Percentiles rank a stretch among this genome's conserved stretches.
phyloP scores from a whole-genome alignment of 1,140 invertebrate species.

The Leptopilina clavipes region DNA sequence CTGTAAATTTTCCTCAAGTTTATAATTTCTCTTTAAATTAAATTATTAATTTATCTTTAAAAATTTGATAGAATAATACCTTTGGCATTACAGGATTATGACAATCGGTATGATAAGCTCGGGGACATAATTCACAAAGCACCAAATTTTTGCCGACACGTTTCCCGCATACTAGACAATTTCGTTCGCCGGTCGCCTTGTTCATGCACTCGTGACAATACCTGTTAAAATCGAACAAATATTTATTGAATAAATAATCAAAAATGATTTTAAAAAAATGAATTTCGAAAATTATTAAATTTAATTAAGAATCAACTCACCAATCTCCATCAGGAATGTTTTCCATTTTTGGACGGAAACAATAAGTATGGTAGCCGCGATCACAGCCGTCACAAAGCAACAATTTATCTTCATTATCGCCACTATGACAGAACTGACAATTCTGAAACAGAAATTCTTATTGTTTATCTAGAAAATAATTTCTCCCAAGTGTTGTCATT shows the following conservation, averaged over 20 bases:
- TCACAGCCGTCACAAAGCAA: constrained; percentile 97
- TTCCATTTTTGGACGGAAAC: constrained; percentile 97
- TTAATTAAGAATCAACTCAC: constrained; percentile 76
- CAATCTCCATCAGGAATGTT: constrained; percentile 97
- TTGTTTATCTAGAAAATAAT: not conserved
- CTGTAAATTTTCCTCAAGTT: constrained; percentile 64
- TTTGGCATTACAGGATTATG: constrained; percentile 90
- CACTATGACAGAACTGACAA: constrained; percentile 96
- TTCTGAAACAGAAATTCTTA: constrained; percentile 81
- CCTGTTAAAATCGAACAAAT: constrained; percentile 73
- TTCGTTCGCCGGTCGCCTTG: constrained; percentile 91
- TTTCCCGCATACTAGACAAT: constrained; percentile 92
- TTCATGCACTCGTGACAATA: constrained; percentile 98
- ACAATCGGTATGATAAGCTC: constrained; percentile 94
- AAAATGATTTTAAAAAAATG: constrained; percentile 1
- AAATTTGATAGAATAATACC: constrained; percentile 71
- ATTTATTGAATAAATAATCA: not conserved
- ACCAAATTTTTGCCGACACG: constrained; percentile 85
- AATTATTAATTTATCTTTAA: constrained; percentile 30
- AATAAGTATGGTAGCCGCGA: constrained; percentile 98
- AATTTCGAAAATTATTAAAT: not conserved
- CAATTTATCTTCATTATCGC: constrained; percentile 96
- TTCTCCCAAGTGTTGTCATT: not conserved
- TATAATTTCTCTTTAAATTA: not conserved
- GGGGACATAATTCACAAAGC: constrained; percentile 90